Percentiles rank a stretch among this genome's conserved stretches.
These are phyloP conservation scores for Macrostomum lignano DNA, from an alignment of 1,140 invertebrate species.

Conservation along the genomic window DNA sequence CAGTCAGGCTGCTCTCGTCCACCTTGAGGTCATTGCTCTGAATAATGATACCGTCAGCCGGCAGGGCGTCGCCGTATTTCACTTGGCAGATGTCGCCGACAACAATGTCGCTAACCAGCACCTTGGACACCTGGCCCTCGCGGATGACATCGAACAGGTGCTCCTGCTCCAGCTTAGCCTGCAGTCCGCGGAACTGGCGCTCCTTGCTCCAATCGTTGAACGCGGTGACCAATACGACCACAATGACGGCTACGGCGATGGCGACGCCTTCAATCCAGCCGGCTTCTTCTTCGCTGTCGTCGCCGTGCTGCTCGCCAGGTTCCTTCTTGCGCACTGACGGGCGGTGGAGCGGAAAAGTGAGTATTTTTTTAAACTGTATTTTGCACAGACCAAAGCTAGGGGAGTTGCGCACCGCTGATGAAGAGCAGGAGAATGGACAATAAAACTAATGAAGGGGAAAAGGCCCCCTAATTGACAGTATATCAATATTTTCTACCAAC, in stretches of 20 bases:
- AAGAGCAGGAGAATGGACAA: too few species aligned
- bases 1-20: slow-evolving; percentile 89
- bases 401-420: too few species aligned
- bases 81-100: slow-evolving; percentile 86
- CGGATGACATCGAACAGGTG: slow-evolving; percentile 91
- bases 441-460: too few species aligned
- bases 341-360: too few species aligned
- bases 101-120: slow-evolving; percentile 80
- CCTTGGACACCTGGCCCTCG: slow-evolving; percentile 58
- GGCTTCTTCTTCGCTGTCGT: slow-evolving; percentile 4
- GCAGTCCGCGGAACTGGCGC: slow-evolving; percentile 75
- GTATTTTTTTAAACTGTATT: too few species aligned
- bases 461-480: too few species aligned
- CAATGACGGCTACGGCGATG: slow-evolving; percentile 82
- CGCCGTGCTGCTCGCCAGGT: background rate
- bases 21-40: slow-evolving; percentile 96
- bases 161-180: slow-evolving; percentile 89
- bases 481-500: too few species aligned
- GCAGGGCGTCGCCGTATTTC: slow-evolving; percentile 50
- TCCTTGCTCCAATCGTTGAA: slow-evolving; percentile 99
- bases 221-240: slow-evolving; percentile 86
- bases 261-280: slow-evolving; percentile 83
- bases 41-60: slow-evolving; percentile 81
- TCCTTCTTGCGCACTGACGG: too few species aligned
- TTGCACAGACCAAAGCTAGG: too few species aligned